These are phyloP conservation scores for Hiodon tergisus DNA, from an alignment of 2,113 vertebrate species.

Conservation along the genomic window DNA sequence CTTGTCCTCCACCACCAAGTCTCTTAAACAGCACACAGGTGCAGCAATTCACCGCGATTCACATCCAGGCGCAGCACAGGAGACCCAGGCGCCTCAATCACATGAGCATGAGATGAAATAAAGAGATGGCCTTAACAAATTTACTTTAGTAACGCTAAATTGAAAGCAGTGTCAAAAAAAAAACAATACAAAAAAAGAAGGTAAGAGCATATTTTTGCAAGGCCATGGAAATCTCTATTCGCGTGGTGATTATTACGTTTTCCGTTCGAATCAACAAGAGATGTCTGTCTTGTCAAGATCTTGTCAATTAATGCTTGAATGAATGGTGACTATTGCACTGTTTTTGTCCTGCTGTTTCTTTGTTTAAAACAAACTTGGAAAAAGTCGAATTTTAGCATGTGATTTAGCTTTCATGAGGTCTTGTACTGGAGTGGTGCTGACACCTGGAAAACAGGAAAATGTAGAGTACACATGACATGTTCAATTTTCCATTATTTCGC, in stretches of 20 bases:
- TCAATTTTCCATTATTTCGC: background rate
- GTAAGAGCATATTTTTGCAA: background rate
- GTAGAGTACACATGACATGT: background rate
- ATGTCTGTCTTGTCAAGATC: background rate
- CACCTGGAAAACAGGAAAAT: background rate
- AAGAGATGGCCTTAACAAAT: background rate
- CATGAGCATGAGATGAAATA: background rate
- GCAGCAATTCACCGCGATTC: slow-evolving; percentile 51
- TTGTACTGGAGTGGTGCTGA: background rate
- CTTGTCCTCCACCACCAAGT: slow-evolving; percentile 54
- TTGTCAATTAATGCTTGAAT: background rate
- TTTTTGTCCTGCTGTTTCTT: background rate
- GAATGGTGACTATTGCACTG: background rate
- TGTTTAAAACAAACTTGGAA: background rate
- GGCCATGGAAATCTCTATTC: background rate
- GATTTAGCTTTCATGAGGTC: background rate
- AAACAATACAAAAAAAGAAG: background rate
- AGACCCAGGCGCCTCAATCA: slow-evolving; percentile 15
- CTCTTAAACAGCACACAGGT: slow-evolving; percentile 51
- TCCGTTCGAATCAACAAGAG: background rate
- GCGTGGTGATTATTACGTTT: background rate
- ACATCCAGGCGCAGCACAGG: slow-evolving; percentile 34
- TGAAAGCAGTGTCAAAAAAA: background rate
- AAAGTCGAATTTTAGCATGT: background rate
- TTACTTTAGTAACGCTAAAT: background rate